Evolutionary conservation across 1,140 invertebrate species (phyloP).

Genomic region (Diachasma alloeum): DNA sequence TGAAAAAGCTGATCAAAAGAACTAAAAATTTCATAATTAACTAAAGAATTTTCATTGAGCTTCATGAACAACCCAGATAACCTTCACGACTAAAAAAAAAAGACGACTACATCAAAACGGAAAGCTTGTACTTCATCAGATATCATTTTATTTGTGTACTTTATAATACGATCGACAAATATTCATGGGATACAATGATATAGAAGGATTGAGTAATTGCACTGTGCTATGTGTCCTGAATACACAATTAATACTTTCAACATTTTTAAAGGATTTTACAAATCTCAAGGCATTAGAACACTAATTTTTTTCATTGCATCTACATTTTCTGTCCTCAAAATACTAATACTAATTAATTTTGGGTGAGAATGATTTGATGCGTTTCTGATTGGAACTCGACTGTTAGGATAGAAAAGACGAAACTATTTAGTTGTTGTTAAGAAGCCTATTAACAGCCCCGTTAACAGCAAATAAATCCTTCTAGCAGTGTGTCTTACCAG

Average conservation of each 20-base stretch:
- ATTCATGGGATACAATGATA: conserved; percentile 3
- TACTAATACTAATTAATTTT: too few relatives aligned
- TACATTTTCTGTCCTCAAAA: background rate
- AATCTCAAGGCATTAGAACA: background rate
- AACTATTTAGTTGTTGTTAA: too few relatives aligned
- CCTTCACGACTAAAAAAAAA: background rate
- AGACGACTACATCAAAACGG: too few relatives aligned
- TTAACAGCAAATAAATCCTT: too few relatives aligned
- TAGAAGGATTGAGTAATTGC: conserved; percentile 12
- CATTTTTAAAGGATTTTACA: background rate
- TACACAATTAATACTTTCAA: background rate
- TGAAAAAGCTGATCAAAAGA: background rate
- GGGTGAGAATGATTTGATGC: too few relatives aligned
- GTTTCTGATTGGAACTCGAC: too few relatives aligned
- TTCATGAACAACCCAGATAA: background rate
- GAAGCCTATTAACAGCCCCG: too few relatives aligned
- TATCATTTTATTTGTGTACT: conserved; percentile 34
- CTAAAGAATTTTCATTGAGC: conserved; percentile 7
- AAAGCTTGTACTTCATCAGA: conserved; percentile 3
- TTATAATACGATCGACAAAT: conserved; percentile 35
- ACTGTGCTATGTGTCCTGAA: background rate
- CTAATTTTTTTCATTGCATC: background rate
- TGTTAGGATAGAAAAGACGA: too few relatives aligned
- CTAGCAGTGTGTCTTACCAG: too few relatives aligned
- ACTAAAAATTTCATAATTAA: conserved; percentile 26